A percentile compares a stretch with the other conserved stretches of the same genome.
These are phyloP conservation scores for Paedocypris micromegethes DNA, from an alignment of 2,797 vertebrate genomes.

Conservation along the genomic window DNA sequence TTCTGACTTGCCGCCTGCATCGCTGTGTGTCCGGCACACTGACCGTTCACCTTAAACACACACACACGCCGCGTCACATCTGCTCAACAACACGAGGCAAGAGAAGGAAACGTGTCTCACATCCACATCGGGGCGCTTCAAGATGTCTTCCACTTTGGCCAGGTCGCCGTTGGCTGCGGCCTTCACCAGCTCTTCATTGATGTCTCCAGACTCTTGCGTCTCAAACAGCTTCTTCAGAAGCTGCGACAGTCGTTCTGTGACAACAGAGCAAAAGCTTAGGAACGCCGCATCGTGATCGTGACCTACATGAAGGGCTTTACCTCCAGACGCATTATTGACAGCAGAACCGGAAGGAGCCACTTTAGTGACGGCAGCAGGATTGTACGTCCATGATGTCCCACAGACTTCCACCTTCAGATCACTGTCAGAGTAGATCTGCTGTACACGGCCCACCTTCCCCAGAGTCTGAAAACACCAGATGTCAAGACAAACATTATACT, in stretches of 20 bases:
- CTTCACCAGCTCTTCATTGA: slow-evolving; percentile 98
- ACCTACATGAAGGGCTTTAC: slow-evolving; percentile 59
- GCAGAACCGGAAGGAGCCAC: slow-evolving; percentile 93
- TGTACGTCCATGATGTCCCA: slow-evolving; percentile 98
- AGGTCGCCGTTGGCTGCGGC: slow-evolving; percentile 97
- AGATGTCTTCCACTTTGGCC: slow-evolving; percentile 96
- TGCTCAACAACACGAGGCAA: background rate
- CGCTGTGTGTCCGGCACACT: slow-evolving; percentile 97
- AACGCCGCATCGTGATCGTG: background rate
- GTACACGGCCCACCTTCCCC: slow-evolving; percentile 96
- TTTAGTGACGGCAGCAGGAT: slow-evolving; percentile 96
- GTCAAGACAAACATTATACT: too few relatives aligned
- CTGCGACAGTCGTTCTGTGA: slow-evolving; percentile 90
- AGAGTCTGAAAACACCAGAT: slow-evolving; percentile 74
- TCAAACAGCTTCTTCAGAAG: slow-evolving; percentile 97
- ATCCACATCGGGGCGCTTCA: slow-evolving; percentile 94
- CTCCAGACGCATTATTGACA: slow-evolving; percentile 96
- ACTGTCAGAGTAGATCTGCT: slow-evolving; percentile 98
- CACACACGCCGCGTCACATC: slow-evolving; percentile 4
- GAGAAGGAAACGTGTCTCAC: slow-evolving; percentile 60
- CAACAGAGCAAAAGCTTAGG: slow-evolving; percentile 13
- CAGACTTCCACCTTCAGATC: slow-evolving; percentile 99
- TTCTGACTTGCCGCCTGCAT: slow-evolving; percentile 99
- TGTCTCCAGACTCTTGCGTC: slow-evolving; percentile 97
- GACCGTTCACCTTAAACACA: slow-evolving; percentile 83